Evolutionary conservation across 2,113 vertebrate species (phyloP), one percentile per base, ranked within the genome.

Genomic region (Xiphophorus couchianus): DNA sequence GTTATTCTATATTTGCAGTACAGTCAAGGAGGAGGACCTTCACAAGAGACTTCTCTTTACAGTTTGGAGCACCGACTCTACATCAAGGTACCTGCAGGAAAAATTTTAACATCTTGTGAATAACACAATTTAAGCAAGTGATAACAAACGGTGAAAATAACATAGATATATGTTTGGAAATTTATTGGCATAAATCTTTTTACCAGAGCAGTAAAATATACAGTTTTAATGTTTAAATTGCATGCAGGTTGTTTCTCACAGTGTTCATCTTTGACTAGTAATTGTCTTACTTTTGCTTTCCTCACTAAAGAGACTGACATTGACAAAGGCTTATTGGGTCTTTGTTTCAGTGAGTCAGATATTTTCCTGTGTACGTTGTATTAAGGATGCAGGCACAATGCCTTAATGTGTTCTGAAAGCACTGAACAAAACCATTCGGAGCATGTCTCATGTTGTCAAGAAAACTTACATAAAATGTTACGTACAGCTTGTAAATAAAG

Each of bases 1-100:
- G 60, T 66, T 67, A 80, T 75, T 11, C 73, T 82, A 88, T 73
- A 29, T 83, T 93, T 88, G 4, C 86, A 98, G 97, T 84, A 86
- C 77, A 3, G 82, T 97, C 85, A 89, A 83, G 29, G 92, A 94
- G 63, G 88, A 87, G 35, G 94, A 96, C 0, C 91, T 95, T 69
- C 94, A 92, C 71, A 97, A 96, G 84, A 95, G 96, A 64, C 95
- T 98, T 33, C 91, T 98, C 81, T 88, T 98, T 84, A 94, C 97
- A 0, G 92, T 96, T 81, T 98, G 96, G 96, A 96, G 96, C 88
- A 78, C 89, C 44, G 92, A 94, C 48, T 88, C 86, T 68, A 76
- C 83, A 71, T 93, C 93, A 86, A 96, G 96, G 97, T 98, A 92
- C 62, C 44, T 63, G 61, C 29, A 51, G 19, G n/a, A 27, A 63